Evolutionary conservation across 2,888 invertebrate genomes (phyloP), one percentile per base, ranked within the genome.

Genomic region (Callyntrura sp.): DNA sequence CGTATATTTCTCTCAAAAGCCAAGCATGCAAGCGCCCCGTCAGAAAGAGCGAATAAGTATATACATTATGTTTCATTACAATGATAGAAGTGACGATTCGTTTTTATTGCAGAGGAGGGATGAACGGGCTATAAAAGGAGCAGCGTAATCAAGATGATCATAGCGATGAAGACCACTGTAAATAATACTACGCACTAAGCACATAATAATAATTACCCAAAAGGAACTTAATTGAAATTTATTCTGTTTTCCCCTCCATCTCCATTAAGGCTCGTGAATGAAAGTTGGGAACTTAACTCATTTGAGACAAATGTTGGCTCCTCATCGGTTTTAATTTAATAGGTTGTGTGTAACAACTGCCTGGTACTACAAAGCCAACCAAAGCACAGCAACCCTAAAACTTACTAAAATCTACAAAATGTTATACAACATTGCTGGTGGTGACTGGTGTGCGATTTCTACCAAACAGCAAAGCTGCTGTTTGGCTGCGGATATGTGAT

Each of bases 141-240:
- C 57, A 55, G 35, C n/a, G n/a, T 79, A 79, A 79, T 55, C 35
- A 35, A 57, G 28, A 79, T 35, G 60, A 79, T 79, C 57, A 35
- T 20, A 8, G 11, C 6, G 35, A 79, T 79, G 28, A 79, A 60
- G 57, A 20, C 35, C n/a, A 57, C 20, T 17, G 48, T 73, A 48
- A 48, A 48, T 48, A 73, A 23, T 55, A 35, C 14, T n/a, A n/a
- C n/a, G n/a, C n/a, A n/a, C n/a, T n/a, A 28, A 23, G n/a, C 79
- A 35, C 60, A 28, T 82, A 82, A 57, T 70, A 65, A 57, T 84
- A 84, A 85, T 85, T 85, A 85, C 78, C 76, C 43, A 11, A 62
- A 62, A 57, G 85, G 60, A 68, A 60, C 78, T 85, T 85, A 85
- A 84, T 76, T 85, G 85, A 62, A 78, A 85, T 76, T 85, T 62